Evolutionary conservation across 2,113 vertebrate species (phyloP), one percentile per base, ranked within the genome.

Genomic region (Vulpes vulpes): DNA sequence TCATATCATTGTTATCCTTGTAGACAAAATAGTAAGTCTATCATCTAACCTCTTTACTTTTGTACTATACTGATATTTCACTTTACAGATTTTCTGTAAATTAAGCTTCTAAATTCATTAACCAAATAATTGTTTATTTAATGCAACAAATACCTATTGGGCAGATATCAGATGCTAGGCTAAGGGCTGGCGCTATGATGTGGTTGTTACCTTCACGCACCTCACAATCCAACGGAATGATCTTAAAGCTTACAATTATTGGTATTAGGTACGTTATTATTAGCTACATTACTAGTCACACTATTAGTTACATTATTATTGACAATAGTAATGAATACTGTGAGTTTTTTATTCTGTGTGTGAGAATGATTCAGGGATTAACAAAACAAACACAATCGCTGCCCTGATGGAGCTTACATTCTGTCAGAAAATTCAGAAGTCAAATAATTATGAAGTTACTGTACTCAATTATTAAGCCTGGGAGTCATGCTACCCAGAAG

Each of bases 51-150:
- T 32, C 27, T 87, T 59, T 67, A 38, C 27, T 73, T 90, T 51
- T 80, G 25, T 55, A 27, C 12, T 57, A 73, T 11, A 38, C 4
- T 64, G 25, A 90, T 69, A 73, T 3, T 30, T 87, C 5, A 38
- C 8, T 94, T 74, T n/a, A 84, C 22, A 89, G 80, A 62, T 57
- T 74, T 3, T 67, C 30, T 94, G 23, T 74, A 85, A 92, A 90
- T 30, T 32, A 92, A 95, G 2, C 0, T 91, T 89, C 93, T 79
- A 71, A 85, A 87, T 92, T 95, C 1, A 64, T 92, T 93, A 73
- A 67, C 16, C 20, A 88, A 84, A 91, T 53, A 64, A 79, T n/a
- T 90, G 27, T 88, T 62, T 81, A 69, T 69, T 43, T 92, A 81
- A 25, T 49, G 60, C 35, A 90, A 30, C 25, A 43, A 74, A 85